phyloP scores from a whole-genome alignment of 2,113 vertebrate genomes.

The Podarcis raffonei region DNA sequence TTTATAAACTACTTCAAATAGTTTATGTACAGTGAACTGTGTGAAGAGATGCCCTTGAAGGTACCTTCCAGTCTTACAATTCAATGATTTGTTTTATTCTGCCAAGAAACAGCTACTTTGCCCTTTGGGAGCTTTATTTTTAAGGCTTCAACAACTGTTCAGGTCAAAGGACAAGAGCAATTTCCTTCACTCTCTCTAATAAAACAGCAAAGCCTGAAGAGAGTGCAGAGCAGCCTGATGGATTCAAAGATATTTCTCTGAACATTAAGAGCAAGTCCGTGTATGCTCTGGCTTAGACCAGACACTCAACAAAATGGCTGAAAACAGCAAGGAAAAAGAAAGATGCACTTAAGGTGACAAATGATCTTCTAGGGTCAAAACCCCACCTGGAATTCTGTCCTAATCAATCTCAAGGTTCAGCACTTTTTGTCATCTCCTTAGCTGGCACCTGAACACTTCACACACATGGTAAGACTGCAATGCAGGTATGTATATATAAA shows the following conservation, averaged over 20 bases:
- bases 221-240: not conserved
- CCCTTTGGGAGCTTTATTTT: slow-evolving; percentile 41
- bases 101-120: slow-evolving; percentile 2
- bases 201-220: slow-evolving; percentile 41
- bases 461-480: slow-evolving; percentile 28
- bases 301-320: slow-evolving; percentile 41
- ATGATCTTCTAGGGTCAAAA: slow-evolving; percentile 22
- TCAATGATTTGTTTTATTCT: slow-evolving; percentile 10
- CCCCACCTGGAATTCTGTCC: slow-evolving; percentile 49
- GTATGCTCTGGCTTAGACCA: slow-evolving; percentile 34
- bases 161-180: slow-evolving; percentile 51
- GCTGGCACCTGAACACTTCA: slow-evolving; percentile 30
- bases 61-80: not conserved
- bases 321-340: slow-evolving; percentile 14
- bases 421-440: slow-evolving; percentile 60
- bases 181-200: slow-evolving; percentile 46
- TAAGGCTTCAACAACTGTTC: slow-evolving; percentile 49
- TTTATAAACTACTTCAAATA: not conserved
- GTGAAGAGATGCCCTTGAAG: not conserved
- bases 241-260: slow-evolving; percentile 50
- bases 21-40: not conserved
- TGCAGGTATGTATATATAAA: not conserved
- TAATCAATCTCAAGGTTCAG: slow-evolving; percentile 56
- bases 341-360: slow-evolving; percentile 61
- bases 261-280: slow-evolving; percentile 46